A percentile compares a stretch with the other conserved stretches of the same genome.
Conservation (phyloP, 1,140 invertebrate genomes). For the Pristionchus pacificus region DNA sequence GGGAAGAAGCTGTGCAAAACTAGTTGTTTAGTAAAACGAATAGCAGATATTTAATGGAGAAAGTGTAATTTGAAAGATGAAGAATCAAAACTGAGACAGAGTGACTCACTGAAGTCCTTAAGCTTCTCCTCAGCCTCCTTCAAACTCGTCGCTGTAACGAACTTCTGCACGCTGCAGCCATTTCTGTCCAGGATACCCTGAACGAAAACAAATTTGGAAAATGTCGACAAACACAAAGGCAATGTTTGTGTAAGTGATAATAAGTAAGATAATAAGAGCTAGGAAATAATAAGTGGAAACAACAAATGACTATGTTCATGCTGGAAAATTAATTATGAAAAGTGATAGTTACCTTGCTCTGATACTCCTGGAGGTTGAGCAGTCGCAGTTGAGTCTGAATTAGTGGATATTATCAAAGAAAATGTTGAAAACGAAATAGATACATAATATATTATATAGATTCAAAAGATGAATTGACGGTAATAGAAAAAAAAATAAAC, state of each 20-base stretch:
- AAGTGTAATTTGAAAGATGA: not conserved
- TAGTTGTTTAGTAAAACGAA: not conserved
- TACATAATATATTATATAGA: no score
- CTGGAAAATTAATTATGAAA: no score
- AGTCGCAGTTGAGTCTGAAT: slow-evolving; percentile 59
- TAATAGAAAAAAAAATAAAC: no score
- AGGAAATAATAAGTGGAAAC: no score
- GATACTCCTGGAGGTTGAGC: slow-evolving; percentile 92
- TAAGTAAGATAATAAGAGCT: no score
- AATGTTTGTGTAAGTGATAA: slow-evolving; percentile 67
- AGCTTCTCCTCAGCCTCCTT: slow-evolving; percentile 69
- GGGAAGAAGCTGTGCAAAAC: no score
- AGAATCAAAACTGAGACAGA: slow-evolving; percentile 12
- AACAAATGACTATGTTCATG: no score
- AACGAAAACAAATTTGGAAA: not conserved
- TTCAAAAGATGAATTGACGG: no score
- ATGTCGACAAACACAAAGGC: not conserved
- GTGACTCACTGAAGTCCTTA: slow-evolving; percentile 72
- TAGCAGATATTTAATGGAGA: not conserved
- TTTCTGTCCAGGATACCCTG: slow-evolving; percentile 66
- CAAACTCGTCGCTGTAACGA: slow-evolving; percentile 75
- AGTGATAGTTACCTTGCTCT: no score
- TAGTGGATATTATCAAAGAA: no score
- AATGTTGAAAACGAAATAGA: no score
- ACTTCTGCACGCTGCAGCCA: slow-evolving; percentile 87